phyloP scores from a whole-genome alignment of 1,140 invertebrate species.

The Caenorhabditis inopinata region DNA sequence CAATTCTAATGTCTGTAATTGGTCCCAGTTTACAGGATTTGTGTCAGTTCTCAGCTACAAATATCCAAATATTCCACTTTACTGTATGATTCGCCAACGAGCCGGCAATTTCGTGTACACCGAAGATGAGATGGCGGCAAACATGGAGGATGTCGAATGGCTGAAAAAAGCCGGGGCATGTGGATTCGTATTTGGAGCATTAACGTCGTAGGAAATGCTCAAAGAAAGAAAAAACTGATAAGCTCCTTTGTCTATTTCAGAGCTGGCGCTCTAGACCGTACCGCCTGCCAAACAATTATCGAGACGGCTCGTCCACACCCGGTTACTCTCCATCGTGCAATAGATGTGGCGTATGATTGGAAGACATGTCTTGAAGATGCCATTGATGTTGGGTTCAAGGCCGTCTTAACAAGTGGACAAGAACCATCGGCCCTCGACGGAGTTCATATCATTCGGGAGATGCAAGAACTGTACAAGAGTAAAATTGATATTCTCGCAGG shows the following conservation, averaged over 20 bases:
- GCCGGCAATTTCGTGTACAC: neutral
- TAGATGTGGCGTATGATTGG: neutral
- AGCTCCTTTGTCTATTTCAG: no score
- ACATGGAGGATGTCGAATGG: constrained; percentile 10
- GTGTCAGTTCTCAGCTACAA: neutral
- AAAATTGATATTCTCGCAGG: neutral
- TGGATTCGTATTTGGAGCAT: constrained; percentile 10
- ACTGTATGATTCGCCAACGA: constrained; percentile 14
- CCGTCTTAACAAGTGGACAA: neutral
- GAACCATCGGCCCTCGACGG: neutral
- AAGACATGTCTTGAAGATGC: neutral
- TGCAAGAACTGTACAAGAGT: neutral
- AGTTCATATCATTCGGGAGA: neutral
- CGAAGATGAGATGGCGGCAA: neutral
- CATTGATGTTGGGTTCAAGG: neutral
- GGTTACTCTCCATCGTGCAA: neutral
- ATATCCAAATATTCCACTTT: neutral
- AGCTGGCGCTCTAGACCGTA: neutral
- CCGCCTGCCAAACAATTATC: neutral
- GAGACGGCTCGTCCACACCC: neutral
- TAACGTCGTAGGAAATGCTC: neutral
- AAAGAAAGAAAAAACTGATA: no score
- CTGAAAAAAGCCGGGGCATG: neutral
- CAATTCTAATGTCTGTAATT: neutral
- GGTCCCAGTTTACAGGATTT: neutral